Percentiles rank a stretch among this genome's conserved stretches.
These are phyloP conservation scores for Ichneumoninae sp. DNA, from an alignment of 2,888 invertebrate genomes.

Conservation along the genomic window DNA sequence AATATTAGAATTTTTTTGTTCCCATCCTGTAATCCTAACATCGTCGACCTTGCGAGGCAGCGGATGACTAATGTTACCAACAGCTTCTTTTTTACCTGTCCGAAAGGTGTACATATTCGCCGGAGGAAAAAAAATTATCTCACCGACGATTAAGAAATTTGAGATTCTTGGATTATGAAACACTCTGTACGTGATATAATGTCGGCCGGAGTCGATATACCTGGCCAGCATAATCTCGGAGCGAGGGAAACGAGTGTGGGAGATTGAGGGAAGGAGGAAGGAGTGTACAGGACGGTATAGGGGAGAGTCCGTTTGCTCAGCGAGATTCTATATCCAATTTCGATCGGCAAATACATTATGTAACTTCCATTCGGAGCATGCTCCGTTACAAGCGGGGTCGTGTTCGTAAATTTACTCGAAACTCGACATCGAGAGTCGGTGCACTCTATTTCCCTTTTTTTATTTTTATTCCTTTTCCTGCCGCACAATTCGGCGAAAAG, in stretches of 20 bases:
- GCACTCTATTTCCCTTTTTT: not conserved
- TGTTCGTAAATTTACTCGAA: constrained; percentile 53
- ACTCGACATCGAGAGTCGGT: constrained; percentile 7
- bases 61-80: not conserved
- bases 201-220: constrained; percentile 42
- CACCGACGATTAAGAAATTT: not conserved
- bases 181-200: constrained; percentile 45
- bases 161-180: constrained; percentile 50
- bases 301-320: constrained; percentile 27
- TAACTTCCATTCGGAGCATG: constrained; percentile 56
- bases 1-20: too few relatives aligned
- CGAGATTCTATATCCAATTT: constrained; percentile 40
- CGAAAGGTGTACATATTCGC: not conserved
- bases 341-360: constrained; percentile 58
- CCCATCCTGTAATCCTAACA: too few relatives aligned
- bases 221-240: constrained; percentile 53
- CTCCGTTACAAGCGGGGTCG: constrained; percentile 39
- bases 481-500: not conserved
- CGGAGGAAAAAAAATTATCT: not conserved
- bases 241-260: constrained; percentile 59
- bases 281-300: constrained; percentile 16
- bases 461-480: not conserved
- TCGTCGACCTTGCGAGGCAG: too few relatives aligned
- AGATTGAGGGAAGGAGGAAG: constrained; percentile 40
- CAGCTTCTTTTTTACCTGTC: not conserved